Percentiles rank a stretch among this genome's conserved stretches.
Conservation (phyloP, 1,140 invertebrate species). For the Lamellibrachia luymesi region DNA sequence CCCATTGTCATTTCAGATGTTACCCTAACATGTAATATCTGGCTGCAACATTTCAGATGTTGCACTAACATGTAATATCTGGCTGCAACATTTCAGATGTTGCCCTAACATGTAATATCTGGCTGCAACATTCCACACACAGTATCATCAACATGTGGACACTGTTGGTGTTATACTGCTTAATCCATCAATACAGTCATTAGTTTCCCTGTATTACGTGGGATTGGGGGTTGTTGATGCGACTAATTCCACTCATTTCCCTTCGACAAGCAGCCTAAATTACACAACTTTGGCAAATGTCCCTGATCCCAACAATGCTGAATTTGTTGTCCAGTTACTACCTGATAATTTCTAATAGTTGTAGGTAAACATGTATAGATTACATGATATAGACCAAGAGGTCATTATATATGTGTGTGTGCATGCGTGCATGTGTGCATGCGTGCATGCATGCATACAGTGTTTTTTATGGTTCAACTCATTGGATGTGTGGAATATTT, state of each 20-base stretch:
- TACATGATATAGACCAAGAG: not conserved
- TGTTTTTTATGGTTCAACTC: too few relatives aligned
- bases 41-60: not conserved
- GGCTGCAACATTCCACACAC: not conserved
- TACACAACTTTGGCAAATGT: not conserved
- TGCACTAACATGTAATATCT: too few relatives aligned
- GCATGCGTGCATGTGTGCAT: not conserved
- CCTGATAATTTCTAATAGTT: not conserved
- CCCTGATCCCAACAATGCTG: not conserved
- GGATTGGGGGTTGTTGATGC: not conserved
- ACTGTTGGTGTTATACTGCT: not conserved
- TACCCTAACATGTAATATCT: not conserved
- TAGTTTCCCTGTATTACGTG: not conserved
- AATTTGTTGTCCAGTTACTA: not conserved
- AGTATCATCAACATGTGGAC: not conserved
- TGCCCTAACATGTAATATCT: not conserved
- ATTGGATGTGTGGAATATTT: too few relatives aligned
- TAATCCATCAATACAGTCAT: not conserved
- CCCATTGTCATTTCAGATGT: not conserved
- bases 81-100: not conserved
- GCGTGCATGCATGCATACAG: not conserved
- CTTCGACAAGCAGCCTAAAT: not conserved
- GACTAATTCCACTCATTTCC: not conserved
- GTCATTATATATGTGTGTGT: not conserved
- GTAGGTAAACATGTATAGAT: not conserved